phyloP scores from a whole-genome alignment of 2,888 invertebrate genomes.

The Trisateles emortualis region DNA sequence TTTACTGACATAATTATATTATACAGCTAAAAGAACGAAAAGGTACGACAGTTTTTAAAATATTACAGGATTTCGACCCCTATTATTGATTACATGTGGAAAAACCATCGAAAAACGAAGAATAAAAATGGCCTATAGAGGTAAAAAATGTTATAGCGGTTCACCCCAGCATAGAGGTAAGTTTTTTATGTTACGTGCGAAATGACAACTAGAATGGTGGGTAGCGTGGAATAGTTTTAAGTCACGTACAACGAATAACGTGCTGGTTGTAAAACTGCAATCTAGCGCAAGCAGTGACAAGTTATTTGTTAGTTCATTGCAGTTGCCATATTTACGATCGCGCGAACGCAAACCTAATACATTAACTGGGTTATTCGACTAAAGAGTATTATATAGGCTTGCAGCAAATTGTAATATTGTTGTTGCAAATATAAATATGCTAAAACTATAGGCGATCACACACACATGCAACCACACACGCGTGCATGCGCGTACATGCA shows the following conservation, averaged over 20 bases:
- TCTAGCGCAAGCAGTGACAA: conserved; percentile 9
- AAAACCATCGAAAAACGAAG: too few species aligned
- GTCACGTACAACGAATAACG: conserved; percentile 17
- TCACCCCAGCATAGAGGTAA: not conserved
- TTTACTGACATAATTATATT: too few species aligned
- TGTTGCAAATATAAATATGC: too few species aligned
- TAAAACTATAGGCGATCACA: too few species aligned
- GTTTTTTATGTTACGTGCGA: not conserved
- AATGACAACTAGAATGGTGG: not conserved
- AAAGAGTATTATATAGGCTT: not conserved
- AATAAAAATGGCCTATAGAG: too few species aligned
- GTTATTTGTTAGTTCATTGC: conserved; percentile 14
- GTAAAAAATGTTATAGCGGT: not conserved
- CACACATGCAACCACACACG: too few species aligned
- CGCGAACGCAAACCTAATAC: not conserved
- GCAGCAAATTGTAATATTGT: not conserved
- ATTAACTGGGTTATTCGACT: not conserved
- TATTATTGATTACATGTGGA: too few species aligned
- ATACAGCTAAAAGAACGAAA: too few species aligned
- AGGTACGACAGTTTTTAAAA: too few species aligned
- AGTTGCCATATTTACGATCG: conserved; percentile 2
- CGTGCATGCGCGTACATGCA: too few species aligned
- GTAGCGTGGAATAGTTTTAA: conserved; percentile 6
- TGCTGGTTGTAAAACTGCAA: conserved; percentile 13
- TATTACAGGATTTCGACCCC: too few species aligned